Base-by-base conservation (phyloP, 2,888 invertebrate species). In the Dorcus hopei region DNA sequence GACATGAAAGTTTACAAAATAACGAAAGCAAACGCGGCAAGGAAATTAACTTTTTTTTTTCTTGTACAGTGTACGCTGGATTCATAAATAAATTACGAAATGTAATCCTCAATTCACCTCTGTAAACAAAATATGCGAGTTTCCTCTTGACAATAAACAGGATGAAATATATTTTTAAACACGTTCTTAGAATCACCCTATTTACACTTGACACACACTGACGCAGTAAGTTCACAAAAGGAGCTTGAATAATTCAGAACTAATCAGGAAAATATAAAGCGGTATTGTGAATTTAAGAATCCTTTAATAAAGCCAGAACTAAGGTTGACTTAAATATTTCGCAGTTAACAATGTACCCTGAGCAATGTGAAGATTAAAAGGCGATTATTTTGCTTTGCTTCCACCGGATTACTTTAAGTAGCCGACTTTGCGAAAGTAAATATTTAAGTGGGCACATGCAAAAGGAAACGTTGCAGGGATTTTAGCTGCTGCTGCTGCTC, bases 321-420 rank as follows among this genome's bases (percentile, higher is more conserved):
- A 67, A 65, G 63, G 68, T 66, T 64, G 59, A 54, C 59, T 64
- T 69, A 66, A 66, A 71, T 70, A 68, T 70, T 73, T 72, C 68
- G 70, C 69, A 72, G 72, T 73, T 71, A 71, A 71, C 70, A 70
- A 70, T 73, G 68, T 69, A 72, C 72, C 72, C 72, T 66, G 65
- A 68, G 70, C 68, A 69, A 69, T 69, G 67, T 64, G 59, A 61
- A 72, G 73, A 74, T 75, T 73, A 74, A 70, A 70, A 65, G 70
- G 68, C 70, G 72, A 74, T 74, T 72, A 73, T 74, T 72, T 72
- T 71, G 69, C 70, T 71, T 70, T 70, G 68, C 71, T 67, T 69
- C 67, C 68, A 67, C 61, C 68, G 70, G 70, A 74, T 74, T 74
- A 75, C 67, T 68, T 67, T 72, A 71, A 72, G 73, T 72, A 71